Conservation (phyloP, 2,113 vertebrate genomes). For the Peromyscus polionotus region DNA sequence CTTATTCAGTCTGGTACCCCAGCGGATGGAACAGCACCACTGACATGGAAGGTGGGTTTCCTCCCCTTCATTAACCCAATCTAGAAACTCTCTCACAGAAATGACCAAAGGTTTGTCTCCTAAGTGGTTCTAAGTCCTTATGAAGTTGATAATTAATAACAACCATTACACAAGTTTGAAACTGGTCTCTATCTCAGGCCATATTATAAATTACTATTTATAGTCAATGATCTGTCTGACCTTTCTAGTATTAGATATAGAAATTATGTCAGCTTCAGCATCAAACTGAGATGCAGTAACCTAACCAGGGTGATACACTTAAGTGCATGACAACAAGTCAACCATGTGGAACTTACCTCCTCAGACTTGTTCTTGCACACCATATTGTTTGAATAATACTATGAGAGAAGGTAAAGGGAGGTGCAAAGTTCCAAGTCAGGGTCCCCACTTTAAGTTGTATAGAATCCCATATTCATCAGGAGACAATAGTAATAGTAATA, state of each 20-base stretch:
- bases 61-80: no score
- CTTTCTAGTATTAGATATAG: no score
- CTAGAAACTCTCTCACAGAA: not conserved
- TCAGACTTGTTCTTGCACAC: not conserved
- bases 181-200: conserved; percentile 76
- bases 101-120: not conserved
- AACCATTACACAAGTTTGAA: conserved; percentile 52
- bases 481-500: not conserved
- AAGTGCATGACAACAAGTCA: not conserved
- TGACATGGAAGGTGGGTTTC: not conserved
- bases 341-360: not conserved
- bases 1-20: no score
- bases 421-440: not conserved
- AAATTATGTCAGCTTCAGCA: not conserved
- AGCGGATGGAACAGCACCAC: not conserved
- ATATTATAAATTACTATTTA: conserved; percentile 74
- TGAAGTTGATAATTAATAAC: not conserved
- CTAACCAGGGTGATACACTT: not conserved
- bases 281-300: not conserved
- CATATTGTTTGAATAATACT: not conserved
- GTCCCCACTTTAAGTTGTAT: not conserved
- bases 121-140: not conserved
- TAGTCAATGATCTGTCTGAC: conserved; percentile 52
- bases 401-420: not conserved
- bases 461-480: not conserved